Evolutionary conservation across 2,888 invertebrate genomes (phyloP).

Genomic region (Polydrusus cervinus): DNA sequence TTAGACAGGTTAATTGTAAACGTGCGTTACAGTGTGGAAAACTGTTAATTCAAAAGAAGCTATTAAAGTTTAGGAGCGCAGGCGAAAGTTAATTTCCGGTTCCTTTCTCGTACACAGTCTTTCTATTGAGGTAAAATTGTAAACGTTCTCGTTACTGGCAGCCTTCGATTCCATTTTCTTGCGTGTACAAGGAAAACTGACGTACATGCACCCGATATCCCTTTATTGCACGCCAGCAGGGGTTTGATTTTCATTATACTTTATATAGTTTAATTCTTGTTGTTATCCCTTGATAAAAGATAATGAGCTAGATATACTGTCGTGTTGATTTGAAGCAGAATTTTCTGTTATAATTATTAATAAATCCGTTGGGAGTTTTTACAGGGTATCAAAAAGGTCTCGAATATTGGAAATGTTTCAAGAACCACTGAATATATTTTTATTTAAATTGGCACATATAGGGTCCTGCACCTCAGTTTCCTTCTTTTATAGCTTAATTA

Average conservation of each 20-base stretch:
- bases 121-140: constrained; percentile 28
- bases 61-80: constrained; percentile 48
- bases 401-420: too few relatives aligned
- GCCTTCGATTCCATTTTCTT: constrained; percentile 27
- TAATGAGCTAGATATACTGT: constrained; percentile 1
- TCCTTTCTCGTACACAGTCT: constrained; percentile 41
- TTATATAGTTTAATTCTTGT: constrained; percentile 16
- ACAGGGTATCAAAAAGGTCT: too few relatives aligned
- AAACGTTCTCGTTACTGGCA: constrained; percentile 25
- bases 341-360: too few relatives aligned
- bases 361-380: too few relatives aligned
- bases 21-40: constrained; percentile 45
- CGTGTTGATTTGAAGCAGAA: background rate
- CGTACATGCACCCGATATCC: constrained; percentile 37
- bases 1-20: constrained; percentile 53
- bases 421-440: too few relatives aligned
- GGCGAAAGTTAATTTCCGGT: constrained; percentile 54
- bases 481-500: too few relatives aligned
- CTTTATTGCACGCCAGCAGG: constrained; percentile 14
- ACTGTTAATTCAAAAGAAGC: constrained; percentile 48
- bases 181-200: constrained; percentile 19
- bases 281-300: constrained; percentile 2
- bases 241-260: constrained; percentile 31
- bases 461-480: too few relatives aligned
- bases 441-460: too few relatives aligned